Base-by-base conservation (phyloP, 2,797 vertebrate genomes). In the Danio aesculapii region DNA sequence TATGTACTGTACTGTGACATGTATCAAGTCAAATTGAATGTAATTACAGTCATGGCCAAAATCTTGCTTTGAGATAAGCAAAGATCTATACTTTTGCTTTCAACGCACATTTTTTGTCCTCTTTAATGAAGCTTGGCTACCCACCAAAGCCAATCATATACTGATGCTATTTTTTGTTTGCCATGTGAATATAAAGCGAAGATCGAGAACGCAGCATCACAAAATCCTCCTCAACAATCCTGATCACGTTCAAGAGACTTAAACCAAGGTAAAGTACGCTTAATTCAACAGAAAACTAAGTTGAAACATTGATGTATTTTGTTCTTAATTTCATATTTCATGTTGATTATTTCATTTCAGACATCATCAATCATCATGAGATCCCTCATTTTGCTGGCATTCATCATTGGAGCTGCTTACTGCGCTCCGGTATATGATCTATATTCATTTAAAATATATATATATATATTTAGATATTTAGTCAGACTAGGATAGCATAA, bases 141-240 rank as follows among this genome's bases (percentile, higher is more conserved):
- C 79, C 17, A 85, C 87, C 88, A 92, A 87, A 11, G 46, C 44
- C 85, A 89, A 89, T 90, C 87, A 89, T 68, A 80, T 46, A 21
- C 80, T 83, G 77, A 72, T 78, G 12, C 0, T 46, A 73, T 16
- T 78, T 86, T 86, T 86, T 84, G 74, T 90, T 88, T 75, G 63
- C 67, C 61, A 77, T 83, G 88, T 69, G 77, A 86, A 93, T 92
- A 93, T 90, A 92, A 88, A 90, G 89, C 85, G 83, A 86, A 72
- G 82, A 84, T 87, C 86, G 74, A 81, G 46, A 73, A 61, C 57
- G 41, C n/a, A 66, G 44, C 67, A 77, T 86, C 87, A 84, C 84
- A 87, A 30, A 53, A 30, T 55, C 21, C 68, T 84, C 46, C 80
- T 41, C 68, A 67, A 39, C 14, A 67, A 78, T 80, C 58, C 83